Base-by-base conservation (phyloP, 2,888 invertebrate species). In the Melieria omissa region DNA sequence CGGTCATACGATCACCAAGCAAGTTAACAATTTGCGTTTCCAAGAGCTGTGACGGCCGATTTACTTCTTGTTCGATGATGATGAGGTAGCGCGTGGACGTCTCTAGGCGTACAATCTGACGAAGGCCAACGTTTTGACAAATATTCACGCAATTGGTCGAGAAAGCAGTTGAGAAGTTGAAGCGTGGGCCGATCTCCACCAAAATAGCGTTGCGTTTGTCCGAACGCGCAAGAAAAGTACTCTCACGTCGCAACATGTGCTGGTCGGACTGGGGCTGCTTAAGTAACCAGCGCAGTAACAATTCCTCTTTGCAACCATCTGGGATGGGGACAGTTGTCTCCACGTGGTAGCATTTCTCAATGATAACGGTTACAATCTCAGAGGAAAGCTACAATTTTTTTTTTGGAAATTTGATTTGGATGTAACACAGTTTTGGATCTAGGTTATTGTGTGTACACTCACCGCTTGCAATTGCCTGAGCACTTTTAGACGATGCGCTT, bases 71-170 rank as follows among this genome's bases (percentile, higher is more conserved):
- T 72, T 74, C 9, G n/a, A 90, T 90, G 58, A 88, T 88, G 70
- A 95, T 88, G 41, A 92, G 88, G 86, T 96, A 97, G 78, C 95
- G 89, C 5, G 90, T 91, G 0, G 95, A 94, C 49, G 91, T 89
- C 88, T 99, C 99, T 67, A 99, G 88, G 68, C 98, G 90, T 4
- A 88, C 89, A 5, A 99, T 90, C 84, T 92, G 90, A 55, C 88
- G 87, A 47, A 98, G 87, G 4, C 95, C 94, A 60, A 97, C 90
- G 79, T 95, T 93, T 76, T 92, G 91, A 84, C 96, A 97, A 78
- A 98, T 98, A 67, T 97, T 96, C 1, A 98, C 95, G 45, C 97
- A 96, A 88, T 99, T 99, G 78, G 97, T 98, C 0, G 97, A 98
- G 85, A 95, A 95, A 0, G 99, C 93, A 54, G 98, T 98, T 14